Base-by-base conservation (phyloP, 2,888 invertebrate species). In the Epinotia bilunana region DNA sequence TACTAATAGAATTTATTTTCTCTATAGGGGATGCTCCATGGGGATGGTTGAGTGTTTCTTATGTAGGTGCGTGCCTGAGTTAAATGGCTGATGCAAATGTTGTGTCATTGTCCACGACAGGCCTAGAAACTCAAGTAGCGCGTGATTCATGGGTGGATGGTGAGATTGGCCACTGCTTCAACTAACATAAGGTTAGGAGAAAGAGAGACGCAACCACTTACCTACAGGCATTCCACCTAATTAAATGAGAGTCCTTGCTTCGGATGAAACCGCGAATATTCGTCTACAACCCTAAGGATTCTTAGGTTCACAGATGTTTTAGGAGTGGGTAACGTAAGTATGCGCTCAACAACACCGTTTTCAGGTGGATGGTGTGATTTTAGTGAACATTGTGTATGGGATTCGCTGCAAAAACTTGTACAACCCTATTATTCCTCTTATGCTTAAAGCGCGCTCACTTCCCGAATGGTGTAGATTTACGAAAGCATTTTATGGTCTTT, bases 401-500 rank as follows among this genome's bases (percentile, higher is more conserved):
- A 62, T 43, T 62, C 62, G 12, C 43, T 20, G 60, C 62, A 2
- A 13, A 63, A 16, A 43, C 20, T 46, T 63, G 63, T 23, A 46
- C 16, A 63, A 13, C 0, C 46, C 63, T 46, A 62, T 62, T 62
- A 53, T 53, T 18, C n/a, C n/a, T 67, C 57, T 39, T 39, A 39
- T 57, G 55, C 33, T 67, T 43, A 23, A 39, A 43, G 16, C 13
- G 58, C 58, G 68, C 57, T 68, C 58, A 58, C 20, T 58, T 68
- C 16, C 5, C 68, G 23, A 58, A 39, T 5, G 57, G 57, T 58
- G 43, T 68, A 68, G 43, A 43, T 43, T 46, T 55, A 53, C 68
- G 61, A 28, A 68, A 61, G 55, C 61, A 49, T 53, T 43, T 63
- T 68, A 61, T 68, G 67, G 73, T 67, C 20, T 43, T 73, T 68